Conservation (phyloP, 2,888 invertebrate species). For the Belgica antarctica region DNA sequence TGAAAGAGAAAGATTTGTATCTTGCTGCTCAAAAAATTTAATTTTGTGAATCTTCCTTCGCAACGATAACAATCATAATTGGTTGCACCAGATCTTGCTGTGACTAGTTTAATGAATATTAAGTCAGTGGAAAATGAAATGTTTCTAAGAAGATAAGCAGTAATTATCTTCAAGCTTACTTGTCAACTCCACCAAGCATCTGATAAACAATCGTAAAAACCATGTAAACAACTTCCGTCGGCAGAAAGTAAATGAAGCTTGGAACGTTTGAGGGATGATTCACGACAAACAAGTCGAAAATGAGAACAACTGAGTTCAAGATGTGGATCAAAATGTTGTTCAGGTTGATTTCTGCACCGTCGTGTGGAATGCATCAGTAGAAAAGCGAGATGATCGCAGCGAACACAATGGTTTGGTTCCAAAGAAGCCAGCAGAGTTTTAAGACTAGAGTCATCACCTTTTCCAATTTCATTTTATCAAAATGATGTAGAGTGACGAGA, state of each 20-base stretch:
- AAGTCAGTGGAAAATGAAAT: too few species aligned
- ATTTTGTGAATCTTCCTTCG: too few species aligned
- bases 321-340: constrained; percentile 24
- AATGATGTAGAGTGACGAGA: neutral
- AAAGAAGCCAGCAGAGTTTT: neutral
- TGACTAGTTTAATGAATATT: too few species aligned
- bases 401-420: constrained; percentile 2
- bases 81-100: too few species aligned
- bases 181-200: neutral
- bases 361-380: neutral
- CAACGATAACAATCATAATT: too few species aligned
- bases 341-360: neutral
- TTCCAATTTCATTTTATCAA: neutral
- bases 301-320: neutral
- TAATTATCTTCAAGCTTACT: too few species aligned
- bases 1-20: too few species aligned
- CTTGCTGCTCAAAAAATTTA: too few species aligned
- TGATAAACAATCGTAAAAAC: constrained; percentile 4
- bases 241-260: neutral
- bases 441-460: neutral
- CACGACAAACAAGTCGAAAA: constrained; percentile 10
- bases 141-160: too few species aligned
- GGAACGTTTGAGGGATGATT: neutral
- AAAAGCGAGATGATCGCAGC: neutral
- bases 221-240: neutral